Conservation (phyloP, 2,113 vertebrate species). For the Haplochromis vanheusdeni region DNA sequence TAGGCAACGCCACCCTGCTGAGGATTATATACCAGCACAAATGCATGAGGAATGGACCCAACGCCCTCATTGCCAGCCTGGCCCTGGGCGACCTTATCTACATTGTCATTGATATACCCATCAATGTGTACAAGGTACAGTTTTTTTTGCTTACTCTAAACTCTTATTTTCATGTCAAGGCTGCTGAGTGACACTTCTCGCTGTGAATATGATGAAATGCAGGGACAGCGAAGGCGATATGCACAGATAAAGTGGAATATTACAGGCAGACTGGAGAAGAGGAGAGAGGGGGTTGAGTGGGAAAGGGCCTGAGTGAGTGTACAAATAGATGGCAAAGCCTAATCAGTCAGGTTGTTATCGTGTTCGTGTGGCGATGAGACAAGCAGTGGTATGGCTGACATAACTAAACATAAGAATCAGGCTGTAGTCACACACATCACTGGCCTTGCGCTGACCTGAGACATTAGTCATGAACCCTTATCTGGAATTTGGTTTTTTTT, state of each 20-base stretch:
- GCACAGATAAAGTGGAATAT: slow-evolving; percentile 10
- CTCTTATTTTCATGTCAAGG: background rate
- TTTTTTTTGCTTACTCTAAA: background rate
- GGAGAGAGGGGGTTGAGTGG: background rate
- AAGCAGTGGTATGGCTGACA: slow-evolving; percentile 33
- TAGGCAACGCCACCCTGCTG: slow-evolving; percentile 91
- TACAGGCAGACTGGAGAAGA: background rate
- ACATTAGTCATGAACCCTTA: slow-evolving; percentile 44
- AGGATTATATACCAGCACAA: slow-evolving; percentile 99
- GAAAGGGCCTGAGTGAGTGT: background rate
- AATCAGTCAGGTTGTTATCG: slow-evolving; percentile 55
- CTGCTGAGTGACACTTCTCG: background rate
- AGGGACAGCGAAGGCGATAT: background rate
- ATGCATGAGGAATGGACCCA: slow-evolving; percentile 98
- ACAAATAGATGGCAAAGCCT: slow-evolving; percentile 30
- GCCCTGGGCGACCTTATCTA: slow-evolving; percentile 96
- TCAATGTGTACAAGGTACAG: slow-evolving; percentile 91
- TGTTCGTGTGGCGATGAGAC: slow-evolving; percentile 49
- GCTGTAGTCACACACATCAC: slow-evolving; percentile 19
- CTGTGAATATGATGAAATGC: slow-evolving; percentile 6
- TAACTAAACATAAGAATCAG: slow-evolving; percentile 55
- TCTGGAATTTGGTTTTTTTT: background rate
- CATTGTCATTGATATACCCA: slow-evolving; percentile 89
- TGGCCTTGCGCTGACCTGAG: slow-evolving; percentile 22
- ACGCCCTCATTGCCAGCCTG: slow-evolving; percentile 93